Percentiles rank a stretch among this genome's conserved stretches.
Conservation (phyloP, 35 echinoderm and acorn worm genomes). For the Stichopus chloronotus region DNA sequence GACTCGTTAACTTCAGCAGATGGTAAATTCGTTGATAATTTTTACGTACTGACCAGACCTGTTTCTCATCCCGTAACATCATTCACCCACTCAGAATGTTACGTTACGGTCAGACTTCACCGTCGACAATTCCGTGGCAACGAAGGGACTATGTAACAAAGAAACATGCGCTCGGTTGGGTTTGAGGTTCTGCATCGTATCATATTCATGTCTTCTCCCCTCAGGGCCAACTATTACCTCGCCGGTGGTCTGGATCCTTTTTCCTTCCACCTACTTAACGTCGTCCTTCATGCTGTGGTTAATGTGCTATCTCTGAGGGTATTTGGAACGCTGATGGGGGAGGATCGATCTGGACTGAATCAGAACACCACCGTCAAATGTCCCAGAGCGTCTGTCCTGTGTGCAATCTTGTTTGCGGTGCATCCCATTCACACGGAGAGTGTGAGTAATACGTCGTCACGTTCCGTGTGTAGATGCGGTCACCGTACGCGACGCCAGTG, state of each 20-base stretch:
- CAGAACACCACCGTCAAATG: slow-evolving; percentile 21
- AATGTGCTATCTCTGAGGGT: slow-evolving; percentile 67
- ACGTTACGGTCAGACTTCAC: too few relatives aligned
- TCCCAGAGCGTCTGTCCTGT: slow-evolving; percentile 62
- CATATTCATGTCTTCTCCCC: not conserved
- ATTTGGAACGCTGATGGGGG: slow-evolving; percentile 68
- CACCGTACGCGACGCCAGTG: too few relatives aligned
- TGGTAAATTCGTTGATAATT: too few relatives aligned
- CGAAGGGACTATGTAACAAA: too few relatives aligned
- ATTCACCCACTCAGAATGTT: too few relatives aligned
- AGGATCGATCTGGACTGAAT: not conserved
- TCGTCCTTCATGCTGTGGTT: slow-evolving; percentile 81
- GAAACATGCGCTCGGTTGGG: too few relatives aligned
- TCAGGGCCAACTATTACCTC: slow-evolving; percentile 81
- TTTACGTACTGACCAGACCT: too few relatives aligned
- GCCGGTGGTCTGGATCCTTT: slow-evolving; percentile 81
- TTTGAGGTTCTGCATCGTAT: too few relatives aligned
- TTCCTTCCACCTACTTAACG: slow-evolving; percentile 82
- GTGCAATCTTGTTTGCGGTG: slow-evolving; percentile 86
- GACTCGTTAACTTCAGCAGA: too few relatives aligned
- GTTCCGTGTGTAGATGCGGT: not conserved
- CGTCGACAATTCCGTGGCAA: too few relatives aligned
- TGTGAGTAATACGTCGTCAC: slow-evolving; percentile 69
- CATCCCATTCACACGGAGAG: slow-evolving; percentile 97
- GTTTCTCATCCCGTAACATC: too few relatives aligned